A percentile compares a stretch with the other conserved stretches of the same genome.
Evolutionary conservation across 2,888 invertebrate genomes (phyloP).

Genomic region (Platycheirus rosarum): DNA sequence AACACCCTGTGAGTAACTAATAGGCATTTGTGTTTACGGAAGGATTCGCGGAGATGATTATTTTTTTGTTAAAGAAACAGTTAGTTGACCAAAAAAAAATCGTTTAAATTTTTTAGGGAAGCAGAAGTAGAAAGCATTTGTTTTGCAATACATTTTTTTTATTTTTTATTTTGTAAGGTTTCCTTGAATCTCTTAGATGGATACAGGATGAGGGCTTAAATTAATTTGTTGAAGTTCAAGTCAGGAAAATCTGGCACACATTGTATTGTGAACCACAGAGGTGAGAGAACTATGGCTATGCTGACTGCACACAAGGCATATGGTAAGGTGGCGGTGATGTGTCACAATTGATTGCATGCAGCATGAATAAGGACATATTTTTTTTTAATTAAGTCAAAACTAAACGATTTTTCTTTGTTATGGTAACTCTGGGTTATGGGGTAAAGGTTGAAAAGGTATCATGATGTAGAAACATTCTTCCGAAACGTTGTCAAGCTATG

Average conservation of each 20-base stretch:
- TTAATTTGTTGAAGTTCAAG: slow-evolving; percentile 69
- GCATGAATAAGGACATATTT: slow-evolving; percentile 9
- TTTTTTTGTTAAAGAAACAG: slow-evolving; percentile 52
- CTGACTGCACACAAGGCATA: not conserved
- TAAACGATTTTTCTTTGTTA: slow-evolving; percentile 12
- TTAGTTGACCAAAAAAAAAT: slow-evolving; percentile 71
- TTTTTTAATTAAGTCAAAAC: slow-evolving; percentile 52
- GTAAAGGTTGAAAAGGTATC: slow-evolving; percentile 31
- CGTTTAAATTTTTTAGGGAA: slow-evolving; percentile 27
- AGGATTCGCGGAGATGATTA: no score
- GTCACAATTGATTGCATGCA: slow-evolving; percentile 36
- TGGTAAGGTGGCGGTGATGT: slow-evolving; percentile 21
- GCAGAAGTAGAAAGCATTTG: slow-evolving; percentile 19
- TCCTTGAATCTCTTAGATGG: slow-evolving; percentile 23
- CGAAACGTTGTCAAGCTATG: no score
- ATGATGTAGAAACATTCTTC: no score
- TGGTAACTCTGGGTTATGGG: slow-evolving; percentile 28
- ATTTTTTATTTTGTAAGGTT: slow-evolving; percentile 5
- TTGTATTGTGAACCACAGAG: not conserved
- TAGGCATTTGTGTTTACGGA: slow-evolving; percentile 4
- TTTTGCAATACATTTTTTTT: slow-evolving; percentile 58
- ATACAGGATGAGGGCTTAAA: slow-evolving; percentile 43
- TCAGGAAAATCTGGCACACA: slow-evolving; percentile 30
- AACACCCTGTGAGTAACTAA: not conserved
- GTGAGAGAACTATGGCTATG: slow-evolving; percentile 33